A percentile compares a stretch with the other conserved stretches of the same genome.
Conservation (phyloP, 2,797 vertebrate species). For the Mus minutoides region DNA sequence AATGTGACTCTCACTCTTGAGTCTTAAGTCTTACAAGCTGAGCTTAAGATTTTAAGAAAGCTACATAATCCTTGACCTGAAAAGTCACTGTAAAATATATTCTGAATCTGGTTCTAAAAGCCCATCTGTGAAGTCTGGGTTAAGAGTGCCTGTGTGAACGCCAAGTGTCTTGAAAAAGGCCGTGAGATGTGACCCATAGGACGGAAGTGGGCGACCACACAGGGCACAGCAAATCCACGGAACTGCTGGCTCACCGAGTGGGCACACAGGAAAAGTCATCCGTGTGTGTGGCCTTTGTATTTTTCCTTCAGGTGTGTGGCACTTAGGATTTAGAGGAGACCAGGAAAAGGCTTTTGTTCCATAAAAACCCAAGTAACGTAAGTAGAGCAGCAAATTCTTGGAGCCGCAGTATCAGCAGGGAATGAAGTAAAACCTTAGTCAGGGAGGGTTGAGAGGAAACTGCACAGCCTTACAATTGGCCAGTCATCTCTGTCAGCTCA, state of each 20-base stretch:
- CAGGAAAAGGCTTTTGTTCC: background rate
- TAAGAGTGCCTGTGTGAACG: background rate
- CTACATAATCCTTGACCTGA: background rate
- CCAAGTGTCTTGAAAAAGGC: background rate
- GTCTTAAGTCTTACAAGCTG: background rate
- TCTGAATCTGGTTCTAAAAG: background rate
- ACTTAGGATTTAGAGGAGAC: background rate
- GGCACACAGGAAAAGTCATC: background rate
- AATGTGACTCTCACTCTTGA: background rate
- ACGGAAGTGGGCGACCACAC: background rate
- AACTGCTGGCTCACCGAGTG: rapidly evolving
- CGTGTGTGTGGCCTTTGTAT: background rate
- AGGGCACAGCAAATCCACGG: background rate
- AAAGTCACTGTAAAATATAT: background rate
- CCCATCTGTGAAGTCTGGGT: background rate
- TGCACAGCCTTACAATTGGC: background rate
- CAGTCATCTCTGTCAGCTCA: rapidly evolving
- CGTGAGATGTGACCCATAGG: background rate
- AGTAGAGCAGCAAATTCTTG: background rate
- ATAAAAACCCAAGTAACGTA: background rate
- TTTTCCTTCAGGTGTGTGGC: background rate
- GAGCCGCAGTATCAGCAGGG: background rate
- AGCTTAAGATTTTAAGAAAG: slow-evolving; percentile 21
- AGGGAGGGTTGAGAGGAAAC: too few species aligned
- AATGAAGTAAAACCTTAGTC: background rate